Base-by-base conservation (phyloP, 2,888 invertebrate genomes). In the Spodoptera littoralis region DNA sequence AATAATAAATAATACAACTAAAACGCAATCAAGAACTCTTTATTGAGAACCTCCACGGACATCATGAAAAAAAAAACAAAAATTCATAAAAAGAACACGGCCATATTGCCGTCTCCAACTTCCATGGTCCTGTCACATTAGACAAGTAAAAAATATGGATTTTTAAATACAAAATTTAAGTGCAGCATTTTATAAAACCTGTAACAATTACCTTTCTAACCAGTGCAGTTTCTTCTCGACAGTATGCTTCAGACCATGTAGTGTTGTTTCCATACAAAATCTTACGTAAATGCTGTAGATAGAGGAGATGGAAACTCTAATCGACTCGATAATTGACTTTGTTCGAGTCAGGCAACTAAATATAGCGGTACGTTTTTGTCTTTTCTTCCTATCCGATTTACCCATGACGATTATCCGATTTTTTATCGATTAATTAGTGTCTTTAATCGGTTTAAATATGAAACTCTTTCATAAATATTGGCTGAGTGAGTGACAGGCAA, bases 161-260 rank as follows among this genome's bases (percentile, higher is more conserved):
- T 49, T 13, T 2, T 47, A 53, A 53, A 22, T 43, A 59, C 60
- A 51, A 69, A 71, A 67, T 67, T 71, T 46, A 49, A 59, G 61
- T 49, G 49, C 36, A 24, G 45, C 44, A 44, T 30, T 54, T 68
- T 52, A 42, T 41, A 22, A 54, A 59, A 64, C 46, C 44, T 50
- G 66, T 46, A 50, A 24, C 48, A 27, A 18, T 77, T 82, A 93
- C 94, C 94, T 89, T 81, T 94, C 94, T 24, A 90, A 75, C 84
- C 88, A 90, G 84, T 93, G 92, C 3, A 91, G 80, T 71, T 89
- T 84, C 0, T 79, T 85, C 11, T 91, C 87, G 1, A 94, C 94
- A 81, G 93, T 93, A 88, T 94, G 93, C 70, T 92, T 92, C 53
- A 93, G 73, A 24, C 94, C 94, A 77, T 94, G 94, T 84, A 94